Evolutionary conservation across 2,888 invertebrate genomes (phyloP), one percentile per base, ranked within the genome.

Genomic region (Pseudococcus longispinus): DNA sequence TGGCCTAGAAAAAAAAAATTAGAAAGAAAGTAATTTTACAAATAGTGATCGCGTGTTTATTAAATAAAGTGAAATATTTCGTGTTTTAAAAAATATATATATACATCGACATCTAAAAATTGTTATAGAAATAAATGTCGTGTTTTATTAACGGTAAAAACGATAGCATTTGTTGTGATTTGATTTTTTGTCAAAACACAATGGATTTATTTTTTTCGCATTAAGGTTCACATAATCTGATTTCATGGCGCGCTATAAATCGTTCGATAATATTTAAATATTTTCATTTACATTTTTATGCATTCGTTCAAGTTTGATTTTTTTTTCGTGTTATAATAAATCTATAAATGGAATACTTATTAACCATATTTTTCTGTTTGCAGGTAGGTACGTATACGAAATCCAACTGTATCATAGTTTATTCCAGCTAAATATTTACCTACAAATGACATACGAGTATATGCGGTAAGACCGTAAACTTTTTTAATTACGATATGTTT

Each of bases 41-140:
- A 80, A 80, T 80, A 80, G 29, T 42, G 77, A 80, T 80, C 20
- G 77, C 77, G 77, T 80, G 77, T 80, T 70, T 70, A 70, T 70
- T 70, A 70, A 70, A 70, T 42, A 80, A 80, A 80, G 77, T 80
- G 37, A 80, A 42, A 42, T 29, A 80, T 80, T 80, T 80, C 77
- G 77, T 80, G 77, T 42, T 37, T 37, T 29, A 42, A 80, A 80
- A 80, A 80, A 42, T 42, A 80, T 80, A 70, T 70, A 29, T 42
- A 42, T 80, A 9, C 77, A 42, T 80, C 77, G 42, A 80, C 42
- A 80, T 80, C 77, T 80, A 80, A 80, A 80, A 80, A 80, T 80
- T 80, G 77, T 80, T 80, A 42, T 80, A 37, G 77, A 80, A 42
- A 42, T 42, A 80, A 80, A 80, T 80, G 42, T 42, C 77, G 42